Evolutionary conservation across 2,888 invertebrate genomes (phyloP), one percentile per base, ranked within the genome.

Genomic region (Agonopterix heracliana): DNA sequence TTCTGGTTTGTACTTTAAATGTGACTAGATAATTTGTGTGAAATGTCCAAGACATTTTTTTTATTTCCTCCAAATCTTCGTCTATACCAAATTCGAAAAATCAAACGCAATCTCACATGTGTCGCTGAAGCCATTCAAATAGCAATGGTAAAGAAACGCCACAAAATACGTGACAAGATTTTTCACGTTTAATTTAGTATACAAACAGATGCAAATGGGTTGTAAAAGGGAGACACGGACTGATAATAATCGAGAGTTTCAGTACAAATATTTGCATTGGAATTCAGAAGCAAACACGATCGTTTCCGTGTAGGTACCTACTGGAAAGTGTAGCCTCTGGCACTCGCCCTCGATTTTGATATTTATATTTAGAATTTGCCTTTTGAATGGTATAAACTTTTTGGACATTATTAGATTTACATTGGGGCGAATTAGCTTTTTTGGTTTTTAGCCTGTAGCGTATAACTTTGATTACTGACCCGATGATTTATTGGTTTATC

Each of bases 241-340:
- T 50, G 57, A 53, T 59, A 62, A 60, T 69, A 63, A 66, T 68
- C 58, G 60, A 54, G 58, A 65, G 63, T 57, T 65, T 62, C 66
- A 56, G 57, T 54, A 60, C 63, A 68, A 69, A 71, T 72, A 72
- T 74, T 76, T 68, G 64, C 63, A 62, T 64, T 64, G 59, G 64
- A 68, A 73, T 73, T 68, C 71, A 69, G 64, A 63, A 63, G 68
- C 68, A 74, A 77, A 74, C 55, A 71, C 60, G 60, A 64, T 65
- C 59, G 61, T 51, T 59, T 59, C 49, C 60, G 63, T 44, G 47
- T 57, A 38, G 10, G 4, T 13, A 35, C 13, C 5, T 34, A 34
- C 10, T 53, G 56, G 60, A 61, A 66, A 68, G 64, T 67, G 68
- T 66, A 42, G 34, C 36, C 12, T 9, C 9, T 60, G 59, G 49